phyloP scores from a whole-genome alignment of 1,140 invertebrate genomes.

The Camponotus floridanus region DNA sequence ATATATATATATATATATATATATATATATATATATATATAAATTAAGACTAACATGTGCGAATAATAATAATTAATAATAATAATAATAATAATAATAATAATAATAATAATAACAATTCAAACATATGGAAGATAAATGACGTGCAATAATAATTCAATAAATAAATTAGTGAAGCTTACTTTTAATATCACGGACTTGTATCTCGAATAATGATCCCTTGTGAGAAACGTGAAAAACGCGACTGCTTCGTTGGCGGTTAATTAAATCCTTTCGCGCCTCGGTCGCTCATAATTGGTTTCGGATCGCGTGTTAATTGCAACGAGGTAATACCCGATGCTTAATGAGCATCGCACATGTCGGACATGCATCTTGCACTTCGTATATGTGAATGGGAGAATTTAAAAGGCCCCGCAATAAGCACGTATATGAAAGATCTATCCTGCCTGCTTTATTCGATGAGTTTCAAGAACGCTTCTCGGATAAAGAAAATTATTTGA shows the following conservation, averaged over 20 bases:
- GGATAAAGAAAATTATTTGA: background rate
- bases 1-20: no score
- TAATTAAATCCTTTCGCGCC: slow-evolving; percentile 48
- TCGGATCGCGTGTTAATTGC: slow-evolving; percentile 46
- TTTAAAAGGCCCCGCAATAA: background rate
- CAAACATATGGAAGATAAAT: no score
- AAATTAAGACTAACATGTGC: no score
- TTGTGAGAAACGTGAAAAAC: slow-evolving; percentile 12
- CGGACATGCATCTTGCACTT: slow-evolving; percentile 20
- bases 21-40: no score
- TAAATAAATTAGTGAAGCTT: no score
- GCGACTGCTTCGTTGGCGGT: background rate
- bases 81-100: no score
- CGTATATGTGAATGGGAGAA: background rate
- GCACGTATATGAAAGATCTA: background rate
- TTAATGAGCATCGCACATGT: slow-evolving; percentile 25
- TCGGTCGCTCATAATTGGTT: slow-evolving; percentile 35
- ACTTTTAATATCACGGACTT: background rate
- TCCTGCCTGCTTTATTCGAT: background rate
- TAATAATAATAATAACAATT: no score
- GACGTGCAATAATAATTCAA: slow-evolving; percentile 1
- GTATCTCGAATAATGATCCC: background rate
- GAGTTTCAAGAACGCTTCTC: background rate
- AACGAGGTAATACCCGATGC: background rate
- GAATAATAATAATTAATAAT: no score